Percentiles rank a stretch among this genome's conserved stretches.
Evolutionary conservation across 2,113 vertebrate genomes (phyloP).

Genomic region (Hymenochirus boettgeri): DNA sequence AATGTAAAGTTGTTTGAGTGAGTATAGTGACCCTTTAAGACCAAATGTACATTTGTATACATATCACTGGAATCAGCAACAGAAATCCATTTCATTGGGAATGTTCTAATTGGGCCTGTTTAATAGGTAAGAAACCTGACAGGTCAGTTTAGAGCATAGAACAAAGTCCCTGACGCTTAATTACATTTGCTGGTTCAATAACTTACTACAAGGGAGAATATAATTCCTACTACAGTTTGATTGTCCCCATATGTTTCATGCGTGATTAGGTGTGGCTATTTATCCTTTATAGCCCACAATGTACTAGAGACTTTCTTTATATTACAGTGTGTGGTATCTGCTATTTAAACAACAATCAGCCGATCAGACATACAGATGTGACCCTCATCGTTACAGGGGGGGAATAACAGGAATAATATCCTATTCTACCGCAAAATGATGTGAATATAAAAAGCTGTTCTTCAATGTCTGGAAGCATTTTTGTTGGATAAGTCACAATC

Average conservation of each 20-base stretch:
- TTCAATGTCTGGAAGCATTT: background rate
- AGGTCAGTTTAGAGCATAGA: background rate
- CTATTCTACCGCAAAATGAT: background rate
- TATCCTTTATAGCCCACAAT: background rate
- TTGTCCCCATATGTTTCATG: constrained; percentile 7
- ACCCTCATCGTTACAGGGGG: background rate
- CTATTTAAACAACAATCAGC: background rate
- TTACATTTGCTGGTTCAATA: constrained; percentile 17
- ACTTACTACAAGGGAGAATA: constrained; percentile 6
- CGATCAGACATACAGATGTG: background rate
- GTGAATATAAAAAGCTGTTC: background rate
- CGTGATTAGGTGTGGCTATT: background rate
- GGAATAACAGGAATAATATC: background rate
- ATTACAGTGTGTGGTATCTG: background rate
- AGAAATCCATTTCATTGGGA: background rate
- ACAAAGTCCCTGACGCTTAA: background rate
- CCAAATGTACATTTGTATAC: too few species aligned
- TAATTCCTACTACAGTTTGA: background rate
- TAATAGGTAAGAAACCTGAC: background rate
- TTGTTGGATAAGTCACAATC: too few species aligned
- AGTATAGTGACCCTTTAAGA: too few species aligned
- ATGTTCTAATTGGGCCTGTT: background rate
- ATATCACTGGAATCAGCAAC: background rate
- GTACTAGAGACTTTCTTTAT: background rate
- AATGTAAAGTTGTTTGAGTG: too few species aligned